Conservation (phyloP, 2,113 vertebrate species). For the Tachysurus vachellii region DNA sequence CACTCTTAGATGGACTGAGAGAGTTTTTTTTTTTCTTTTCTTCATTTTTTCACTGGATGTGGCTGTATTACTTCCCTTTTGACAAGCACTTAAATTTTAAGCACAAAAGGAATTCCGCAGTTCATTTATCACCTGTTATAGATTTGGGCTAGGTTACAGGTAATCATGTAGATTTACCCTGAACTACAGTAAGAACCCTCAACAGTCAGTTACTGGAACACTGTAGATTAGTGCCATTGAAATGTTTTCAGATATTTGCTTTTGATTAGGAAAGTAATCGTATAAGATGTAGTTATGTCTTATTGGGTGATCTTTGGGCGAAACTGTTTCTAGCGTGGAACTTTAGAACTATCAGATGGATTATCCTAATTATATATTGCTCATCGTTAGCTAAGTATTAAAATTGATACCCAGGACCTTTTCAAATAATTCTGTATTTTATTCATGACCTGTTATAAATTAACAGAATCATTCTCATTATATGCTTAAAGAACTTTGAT, state of each 20-base stretch:
- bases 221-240: conserved; percentile 7
- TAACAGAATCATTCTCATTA: background rate
- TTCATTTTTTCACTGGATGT: conserved; percentile 37
- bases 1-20: conserved; percentile 40
- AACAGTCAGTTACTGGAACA: conserved; percentile 22
- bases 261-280: conserved; percentile 14
- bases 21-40: background rate
- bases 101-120: conserved; percentile 48
- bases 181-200: conserved; percentile 30
- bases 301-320: background rate
- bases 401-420: background rate
- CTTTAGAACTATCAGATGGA: background rate
- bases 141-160: conserved; percentile 46
- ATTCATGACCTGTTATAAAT: background rate
- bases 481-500: no score
- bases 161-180: conserved; percentile 47
- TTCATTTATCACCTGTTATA: conserved; percentile 55
- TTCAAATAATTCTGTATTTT: background rate
- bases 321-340: background rate
- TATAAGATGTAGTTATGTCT: background rate
- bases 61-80: conserved; percentile 42
- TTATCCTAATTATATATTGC: background rate
- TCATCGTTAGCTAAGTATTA: conserved; percentile 1
- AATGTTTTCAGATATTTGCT: conserved; percentile 10
- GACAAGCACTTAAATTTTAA: conserved; percentile 52